Evolutionary conservation across 2,113 vertebrate species (phyloP), one percentile per base, ranked within the genome.

Genomic region (Etheostoma spectabile): DNA sequence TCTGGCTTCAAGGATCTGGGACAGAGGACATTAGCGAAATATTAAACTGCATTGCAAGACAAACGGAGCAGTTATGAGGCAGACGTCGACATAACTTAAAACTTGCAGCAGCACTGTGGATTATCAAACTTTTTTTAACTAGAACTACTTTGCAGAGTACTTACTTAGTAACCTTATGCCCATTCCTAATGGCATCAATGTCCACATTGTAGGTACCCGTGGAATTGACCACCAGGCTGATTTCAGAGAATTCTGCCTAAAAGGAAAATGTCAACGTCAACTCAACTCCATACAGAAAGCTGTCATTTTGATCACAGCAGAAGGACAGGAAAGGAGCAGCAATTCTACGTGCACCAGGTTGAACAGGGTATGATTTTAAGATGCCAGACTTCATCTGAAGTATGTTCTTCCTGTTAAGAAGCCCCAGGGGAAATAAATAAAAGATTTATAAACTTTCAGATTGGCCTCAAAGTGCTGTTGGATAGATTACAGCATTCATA

Each of bases 161-260:
- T 92, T 90, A 97, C 97, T 96, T 95, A 52, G 94, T 90, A n/a
- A 97, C 93, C 89, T 96, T 97, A 73, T 96, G 95, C 4, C 96
- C 96, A 21, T 94, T 96, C 55, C 97, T 94, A 64, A 97, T 92
- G 8, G 96, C 95, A 76, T 98, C 96, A 75, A 97, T 89, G 79
- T 96, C 94, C 85, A 98, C 96, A 22, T 93, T 97, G 85, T 95
- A 97, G 67, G 93, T 90, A 38, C 97, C 96, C 11, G 94, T 95
- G 70, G 96, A 94, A 3, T 97, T 96, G 62, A 96, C 97, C 86
- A 97, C 96, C 49, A 98, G 86, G 85, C 96, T 97, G 66, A 97
- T 94, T 88, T 98, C 97, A 55, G 95, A 95, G 87, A 97, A 98
- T 73, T 97, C 97, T 30, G 96, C 97, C 97, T 98, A 73, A 68